Percentiles rank a stretch among this genome's conserved stretches.
Conservation (phyloP, 2,113 vertebrate genomes). For the Protomyctophum bolini region DNA sequence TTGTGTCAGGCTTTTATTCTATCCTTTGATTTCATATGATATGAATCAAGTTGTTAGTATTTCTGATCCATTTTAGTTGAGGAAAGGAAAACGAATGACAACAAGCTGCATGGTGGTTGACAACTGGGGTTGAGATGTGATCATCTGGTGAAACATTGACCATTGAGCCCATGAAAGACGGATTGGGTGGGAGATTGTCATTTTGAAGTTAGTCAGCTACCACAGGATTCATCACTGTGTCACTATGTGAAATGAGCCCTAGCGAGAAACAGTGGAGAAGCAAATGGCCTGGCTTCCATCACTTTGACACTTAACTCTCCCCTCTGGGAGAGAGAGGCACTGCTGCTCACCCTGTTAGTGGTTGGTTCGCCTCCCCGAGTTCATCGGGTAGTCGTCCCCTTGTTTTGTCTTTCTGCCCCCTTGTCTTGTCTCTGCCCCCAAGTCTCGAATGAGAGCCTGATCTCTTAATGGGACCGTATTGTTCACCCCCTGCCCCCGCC, state of each 20-base stretch:
- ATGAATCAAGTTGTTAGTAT: background rate
- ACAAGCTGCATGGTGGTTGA: background rate
- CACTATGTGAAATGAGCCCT: slow-evolving; percentile 31
- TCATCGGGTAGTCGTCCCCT: slow-evolving; percentile 2
- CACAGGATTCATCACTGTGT: slow-evolving; percentile 2
- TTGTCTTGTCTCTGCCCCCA: slow-evolving; percentile 8
- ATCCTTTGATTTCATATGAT: background rate
- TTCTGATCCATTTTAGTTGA: background rate
- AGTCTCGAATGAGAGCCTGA: slow-evolving; percentile 49
- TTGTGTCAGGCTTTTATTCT: background rate
- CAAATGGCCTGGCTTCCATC: slow-evolving; percentile 40
- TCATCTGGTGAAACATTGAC: background rate
- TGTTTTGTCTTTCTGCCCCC: background rate
- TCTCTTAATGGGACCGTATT: slow-evolving; percentile 59
- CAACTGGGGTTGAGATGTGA: background rate
- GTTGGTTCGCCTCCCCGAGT: slow-evolving; percentile 30
- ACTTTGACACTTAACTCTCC: slow-evolving; percentile 24
- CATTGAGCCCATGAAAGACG: background rate
- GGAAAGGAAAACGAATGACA: background rate
- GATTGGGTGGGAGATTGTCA: background rate
- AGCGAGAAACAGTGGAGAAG: slow-evolving; percentile 33
- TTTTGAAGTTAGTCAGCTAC: slow-evolving; percentile 1
- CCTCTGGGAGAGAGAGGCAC: background rate
- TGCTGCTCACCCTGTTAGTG: slow-evolving; percentile 17
- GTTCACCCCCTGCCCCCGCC: slow-evolving; percentile 24